Percentiles rank a stretch among this genome's conserved stretches.
phyloP scores from a whole-genome alignment of 2,797 vertebrate species.

The Cynodonichthys magdalenae region DNA sequence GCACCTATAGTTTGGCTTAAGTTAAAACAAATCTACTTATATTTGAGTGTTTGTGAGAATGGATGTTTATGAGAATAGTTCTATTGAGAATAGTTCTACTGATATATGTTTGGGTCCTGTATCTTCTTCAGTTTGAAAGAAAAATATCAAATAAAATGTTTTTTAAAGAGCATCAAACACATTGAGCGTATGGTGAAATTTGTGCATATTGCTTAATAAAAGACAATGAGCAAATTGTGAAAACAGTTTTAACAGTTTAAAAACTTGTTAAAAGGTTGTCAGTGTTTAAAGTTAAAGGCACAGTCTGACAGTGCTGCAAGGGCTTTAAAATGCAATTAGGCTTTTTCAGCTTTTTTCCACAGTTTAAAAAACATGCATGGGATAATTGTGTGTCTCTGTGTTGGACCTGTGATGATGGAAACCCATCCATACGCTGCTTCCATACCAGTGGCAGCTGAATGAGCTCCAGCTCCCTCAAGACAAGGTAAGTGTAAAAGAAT shows the following conservation, averaged over 20 bases:
- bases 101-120: neutral
- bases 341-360: too few relatives aligned
- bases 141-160: neutral
- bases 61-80: neutral
- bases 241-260: too few relatives aligned
- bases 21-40: neutral
- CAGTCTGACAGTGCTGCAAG: too few relatives aligned
- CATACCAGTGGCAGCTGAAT: too few relatives aligned
- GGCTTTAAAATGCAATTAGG: too few relatives aligned
- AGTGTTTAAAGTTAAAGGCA: too few relatives aligned
- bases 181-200: neutral
- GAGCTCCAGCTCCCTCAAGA: neutral
- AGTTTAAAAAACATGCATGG: neutral
- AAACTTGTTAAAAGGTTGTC: too few relatives aligned
- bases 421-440: too few relatives aligned
- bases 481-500: neutral
- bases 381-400: neutral
- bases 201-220: neutral
- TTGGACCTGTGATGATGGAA: neutral
- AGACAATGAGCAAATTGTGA: too few relatives aligned
- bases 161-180: too few relatives aligned
- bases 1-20: neutral
- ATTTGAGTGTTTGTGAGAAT: slow-evolving; percentile 11
- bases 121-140: neutral
- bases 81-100: neutral